Base-by-base conservation (phyloP, 2,888 invertebrate genomes). In the Papilio protenor region DNA sequence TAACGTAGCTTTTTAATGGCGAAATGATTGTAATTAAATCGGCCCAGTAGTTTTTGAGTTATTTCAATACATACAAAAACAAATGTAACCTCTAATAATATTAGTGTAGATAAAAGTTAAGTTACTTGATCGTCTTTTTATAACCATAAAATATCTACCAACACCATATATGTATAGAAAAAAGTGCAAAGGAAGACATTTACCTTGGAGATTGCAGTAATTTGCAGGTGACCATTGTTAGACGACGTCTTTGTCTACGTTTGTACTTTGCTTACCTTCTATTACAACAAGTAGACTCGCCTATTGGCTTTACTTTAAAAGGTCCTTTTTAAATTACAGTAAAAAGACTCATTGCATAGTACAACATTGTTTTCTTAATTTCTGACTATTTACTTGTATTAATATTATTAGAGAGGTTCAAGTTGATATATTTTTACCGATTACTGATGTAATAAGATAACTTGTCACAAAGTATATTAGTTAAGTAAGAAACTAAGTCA, bases 161-260 rank as follows among this genome's bases (percentile, higher is more conserved):
- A 12, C 5, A 21, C 11, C 3, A 2, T 8, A 33, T 18, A 18
- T 33, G 14, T 33, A 16, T 14, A 23, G 27, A 16, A 5, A 61
- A 14, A 64, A 64, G 12, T 21, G 40, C n/a, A 45, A 69, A 69
- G 45, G 21, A 21, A 8, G 10, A 45, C 3, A 66, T n/a, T 66
- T 40, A 40, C 21, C 45, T 45, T 14, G 11, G 45, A 21, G 12
- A 45, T 33, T 5, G 10, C 40, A 69, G 66, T 21, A 69, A 74
- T 74, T 74, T 74, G 57, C 61, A 49, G 61, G 61, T 74, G 74
- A 74, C 61, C 27, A 74, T 74, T 74, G 74, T 74, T 74, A 23
- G 45, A 27, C 11, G 27, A 23, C 47, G 47, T 47, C 74, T 49
- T 74, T 74, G 74, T 74, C 61, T 74, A 47, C 18, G 23, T 47